Evolutionary conservation across 37 sponge, comb jelly and placozoan genomes (phyloP).

Genomic region (Aplysina aerophoba): DNA sequence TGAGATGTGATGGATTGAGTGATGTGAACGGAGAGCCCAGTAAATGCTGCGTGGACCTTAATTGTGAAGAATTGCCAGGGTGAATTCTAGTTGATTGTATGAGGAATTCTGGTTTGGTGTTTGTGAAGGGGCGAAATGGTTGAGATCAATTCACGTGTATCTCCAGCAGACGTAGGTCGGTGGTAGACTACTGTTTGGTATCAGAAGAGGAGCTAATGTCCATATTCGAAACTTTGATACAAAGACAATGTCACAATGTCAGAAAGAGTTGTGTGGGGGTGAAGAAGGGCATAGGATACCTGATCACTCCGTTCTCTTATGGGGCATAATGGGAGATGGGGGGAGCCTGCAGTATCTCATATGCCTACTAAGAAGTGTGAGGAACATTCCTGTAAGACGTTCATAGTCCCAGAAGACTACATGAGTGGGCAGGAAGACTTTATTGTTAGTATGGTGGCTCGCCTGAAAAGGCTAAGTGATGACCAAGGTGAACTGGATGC

Average conservation of each 20-base stretch:
- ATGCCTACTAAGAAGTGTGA: no score
- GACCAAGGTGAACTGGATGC: no score
- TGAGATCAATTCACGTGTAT: background rate
- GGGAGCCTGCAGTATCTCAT: no score
- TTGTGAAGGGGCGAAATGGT: background rate
- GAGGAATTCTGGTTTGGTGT: conserved; percentile 6
- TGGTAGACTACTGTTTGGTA: background rate
- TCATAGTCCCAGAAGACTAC: no score
- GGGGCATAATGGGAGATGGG: no score
- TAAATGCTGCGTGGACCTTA: conserved; percentile 1
- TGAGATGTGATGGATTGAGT: background rate
- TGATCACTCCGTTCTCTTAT: background rate
- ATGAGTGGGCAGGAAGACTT: no score
- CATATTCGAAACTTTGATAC: background rate
- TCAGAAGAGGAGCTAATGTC: background rate
- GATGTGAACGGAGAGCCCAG: background rate
- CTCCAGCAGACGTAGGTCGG: background rate
- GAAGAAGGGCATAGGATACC: conserved; percentile 1
- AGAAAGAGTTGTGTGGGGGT: background rate
- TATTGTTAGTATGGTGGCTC: no score
- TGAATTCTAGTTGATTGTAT: background rate
- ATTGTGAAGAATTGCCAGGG: background rate
- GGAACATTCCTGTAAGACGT: no score
- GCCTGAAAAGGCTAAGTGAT: no score
- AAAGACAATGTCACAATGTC: conserved; percentile 13